Conservation (phyloP, 2,797 vertebrate species). For the Tarsius wallacei region DNA sequence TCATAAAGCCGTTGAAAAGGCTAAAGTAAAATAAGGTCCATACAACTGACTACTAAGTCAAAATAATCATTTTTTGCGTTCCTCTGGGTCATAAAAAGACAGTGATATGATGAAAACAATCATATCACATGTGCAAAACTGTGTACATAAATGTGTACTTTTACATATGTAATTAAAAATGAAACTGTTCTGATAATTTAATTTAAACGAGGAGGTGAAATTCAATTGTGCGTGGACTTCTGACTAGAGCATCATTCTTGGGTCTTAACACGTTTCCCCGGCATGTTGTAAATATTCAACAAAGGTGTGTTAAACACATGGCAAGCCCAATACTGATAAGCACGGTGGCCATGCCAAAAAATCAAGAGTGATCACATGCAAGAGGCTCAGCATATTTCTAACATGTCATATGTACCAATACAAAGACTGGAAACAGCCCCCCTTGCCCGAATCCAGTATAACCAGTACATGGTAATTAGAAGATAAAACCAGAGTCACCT, state of each 20-base stretch:
- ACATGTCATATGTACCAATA: background rate
- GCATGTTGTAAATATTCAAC: fast-evolving
- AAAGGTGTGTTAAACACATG: no score
- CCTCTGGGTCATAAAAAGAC: background rate
- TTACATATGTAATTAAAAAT: background rate
- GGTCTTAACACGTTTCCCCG: background rate
- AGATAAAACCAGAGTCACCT: constrained; percentile 88
- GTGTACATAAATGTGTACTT: background rate
- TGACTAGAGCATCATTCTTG: background rate
- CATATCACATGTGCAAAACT: background rate
- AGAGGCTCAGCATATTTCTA: background rate
- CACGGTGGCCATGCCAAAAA: background rate
- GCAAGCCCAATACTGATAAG: background rate
- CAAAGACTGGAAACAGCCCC: constrained; percentile 76
- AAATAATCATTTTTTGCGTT: background rate
- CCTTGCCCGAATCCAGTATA: constrained; percentile 72
- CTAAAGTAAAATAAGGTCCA: background rate
- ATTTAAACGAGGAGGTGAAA: background rate
- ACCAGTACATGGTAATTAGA: constrained; percentile 83
- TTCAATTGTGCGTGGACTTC: no score
- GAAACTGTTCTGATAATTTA: background rate
- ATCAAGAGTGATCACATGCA: background rate
- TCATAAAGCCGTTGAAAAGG: background rate
- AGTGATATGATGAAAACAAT: background rate
- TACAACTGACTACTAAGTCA: background rate